Evolutionary conservation across 2,888 invertebrate species (phyloP).

Genomic region (Prionchulus punctatus): DNA sequence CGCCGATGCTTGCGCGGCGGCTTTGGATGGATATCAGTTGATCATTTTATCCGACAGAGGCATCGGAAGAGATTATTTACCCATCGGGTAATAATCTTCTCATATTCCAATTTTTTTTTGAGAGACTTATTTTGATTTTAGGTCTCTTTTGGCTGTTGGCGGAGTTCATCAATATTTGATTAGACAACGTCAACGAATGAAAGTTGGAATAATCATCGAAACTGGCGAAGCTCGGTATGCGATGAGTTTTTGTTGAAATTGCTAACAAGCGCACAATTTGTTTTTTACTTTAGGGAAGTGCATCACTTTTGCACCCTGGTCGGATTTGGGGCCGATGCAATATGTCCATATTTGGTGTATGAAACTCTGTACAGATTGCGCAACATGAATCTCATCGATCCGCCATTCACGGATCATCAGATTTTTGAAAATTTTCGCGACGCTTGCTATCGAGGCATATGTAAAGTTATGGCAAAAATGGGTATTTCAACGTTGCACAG

Average conservation of each 20-base stretch:
- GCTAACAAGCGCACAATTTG: neutral
- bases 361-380: slow-evolving; percentile 74
- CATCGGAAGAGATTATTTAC: slow-evolving; percentile 38
- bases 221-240: slow-evolving; percentile 68
- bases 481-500: slow-evolving; percentile 96
- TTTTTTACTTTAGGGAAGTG: slow-evolving; percentile 43
- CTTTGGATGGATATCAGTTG: slow-evolving; percentile 58
- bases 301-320: slow-evolving; percentile 89
- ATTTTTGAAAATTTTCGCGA: slow-evolving; percentile 71
- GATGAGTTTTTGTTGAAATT: neutral
- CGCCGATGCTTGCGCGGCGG: slow-evolving; percentile 61
- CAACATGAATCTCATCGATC: slow-evolving; percentile 65
- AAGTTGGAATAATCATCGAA: slow-evolving; percentile 79
- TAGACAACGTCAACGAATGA: slow-evolving; percentile 83
- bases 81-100: slow-evolving; percentile 35
- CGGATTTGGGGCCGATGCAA: slow-evolving; percentile 91
- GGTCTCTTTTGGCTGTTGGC: slow-evolving; percentile 65
- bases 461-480: slow-evolving; percentile 98
- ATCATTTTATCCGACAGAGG: slow-evolving; percentile 63
- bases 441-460: slow-evolving; percentile 74
- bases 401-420: slow-evolving; percentile 54
- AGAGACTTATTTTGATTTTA: slow-evolving; percentile 38
- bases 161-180: slow-evolving; percentile 89
- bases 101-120: neutral
- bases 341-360: slow-evolving; percentile 89